phyloP scores from a whole-genome alignment of 2,888 invertebrate genomes.

The Xestia xanthographa region DNA sequence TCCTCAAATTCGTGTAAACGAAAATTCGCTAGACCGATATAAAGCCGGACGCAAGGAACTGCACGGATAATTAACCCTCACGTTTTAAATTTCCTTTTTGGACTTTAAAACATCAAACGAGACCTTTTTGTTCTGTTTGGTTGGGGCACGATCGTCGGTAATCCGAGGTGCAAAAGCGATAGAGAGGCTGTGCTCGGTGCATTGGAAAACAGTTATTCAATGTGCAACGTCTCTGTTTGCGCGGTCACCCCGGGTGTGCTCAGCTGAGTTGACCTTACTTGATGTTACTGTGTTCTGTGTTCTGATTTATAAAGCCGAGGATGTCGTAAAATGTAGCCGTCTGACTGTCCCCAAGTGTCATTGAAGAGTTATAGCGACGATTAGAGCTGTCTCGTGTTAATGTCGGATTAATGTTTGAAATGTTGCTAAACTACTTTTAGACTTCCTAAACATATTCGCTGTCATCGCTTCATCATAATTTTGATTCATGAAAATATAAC shows the following conservation, averaged over 20 bases:
- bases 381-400: slow-evolving; percentile 50
- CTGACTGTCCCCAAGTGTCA: slow-evolving; percentile 43
- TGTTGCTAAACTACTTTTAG: slow-evolving; percentile 52
- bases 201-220: slow-evolving; percentile 84
- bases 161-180: slow-evolving; percentile 81
- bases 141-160: slow-evolving; percentile 74
- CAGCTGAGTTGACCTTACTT: slow-evolving; percentile 65
- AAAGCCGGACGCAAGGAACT: slow-evolving; percentile 67
- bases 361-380: slow-evolving; percentile 54
- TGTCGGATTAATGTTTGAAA: slow-evolving; percentile 49
- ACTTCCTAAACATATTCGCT: slow-evolving; percentile 54
- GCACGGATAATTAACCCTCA: slow-evolving; percentile 76
- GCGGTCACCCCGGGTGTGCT: slow-evolving; percentile 70
- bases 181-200: slow-evolving; percentile 77
- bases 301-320: slow-evolving; percentile 60
- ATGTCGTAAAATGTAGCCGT: slow-evolving; percentile 54
- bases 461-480: slow-evolving; percentile 39
- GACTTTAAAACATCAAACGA: slow-evolving; percentile 77
- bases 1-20: slow-evolving; percentile 48
- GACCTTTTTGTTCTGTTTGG: slow-evolving; percentile 72
- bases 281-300: slow-evolving; percentile 48
- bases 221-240: slow-evolving; percentile 75
- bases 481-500: slow-evolving; percentile 37
- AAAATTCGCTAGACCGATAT: slow-evolving; percentile 55
- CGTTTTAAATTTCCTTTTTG: slow-evolving; percentile 72